Conservation (phyloP, 2,888 invertebrate genomes). For the Macaria notata region DNA sequence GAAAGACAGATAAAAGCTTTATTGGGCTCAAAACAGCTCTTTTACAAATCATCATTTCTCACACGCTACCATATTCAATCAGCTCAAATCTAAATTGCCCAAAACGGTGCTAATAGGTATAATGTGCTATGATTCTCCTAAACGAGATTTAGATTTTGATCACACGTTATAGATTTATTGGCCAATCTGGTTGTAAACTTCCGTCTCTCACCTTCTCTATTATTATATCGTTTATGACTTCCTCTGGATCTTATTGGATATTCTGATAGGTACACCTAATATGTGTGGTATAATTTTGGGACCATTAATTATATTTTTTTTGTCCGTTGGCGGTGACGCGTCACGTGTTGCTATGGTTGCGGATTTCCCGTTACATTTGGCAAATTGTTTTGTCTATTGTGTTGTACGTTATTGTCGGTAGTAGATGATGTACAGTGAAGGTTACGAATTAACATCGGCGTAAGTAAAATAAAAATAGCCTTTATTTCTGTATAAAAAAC, state of each 20-base stretch:
- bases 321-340: conserved; percentile 13
- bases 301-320: conserved; percentile 9
- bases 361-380: conserved; percentile 11
- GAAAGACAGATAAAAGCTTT: too few species aligned
- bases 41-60: not conserved
- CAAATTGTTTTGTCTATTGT: not conserved
- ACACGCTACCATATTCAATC: not conserved
- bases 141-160: conserved; percentile 14
- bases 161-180: conserved; percentile 19
- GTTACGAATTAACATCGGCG: too few species aligned
- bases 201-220: conserved; percentile 28
- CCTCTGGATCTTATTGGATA: conserved; percentile 28
- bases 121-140: conserved; percentile 6
- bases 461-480: too few species aligned
- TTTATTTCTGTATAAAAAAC: too few species aligned
- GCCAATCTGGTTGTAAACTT: conserved; percentile 17
- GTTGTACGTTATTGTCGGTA: too few species aligned
- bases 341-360: conserved; percentile 10
- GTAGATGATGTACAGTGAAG: too few species aligned
- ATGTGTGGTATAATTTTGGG: conserved; percentile 12
- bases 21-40: too few species aligned
- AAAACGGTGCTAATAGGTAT: conserved; percentile 10
- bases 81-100: not conserved
- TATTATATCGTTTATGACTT: conserved; percentile 31
- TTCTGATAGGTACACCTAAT: conserved; percentile 13